Evolutionary conservation across 1,140 invertebrate genomes (phyloP).

Genomic region (Eumaeus atala): DNA sequence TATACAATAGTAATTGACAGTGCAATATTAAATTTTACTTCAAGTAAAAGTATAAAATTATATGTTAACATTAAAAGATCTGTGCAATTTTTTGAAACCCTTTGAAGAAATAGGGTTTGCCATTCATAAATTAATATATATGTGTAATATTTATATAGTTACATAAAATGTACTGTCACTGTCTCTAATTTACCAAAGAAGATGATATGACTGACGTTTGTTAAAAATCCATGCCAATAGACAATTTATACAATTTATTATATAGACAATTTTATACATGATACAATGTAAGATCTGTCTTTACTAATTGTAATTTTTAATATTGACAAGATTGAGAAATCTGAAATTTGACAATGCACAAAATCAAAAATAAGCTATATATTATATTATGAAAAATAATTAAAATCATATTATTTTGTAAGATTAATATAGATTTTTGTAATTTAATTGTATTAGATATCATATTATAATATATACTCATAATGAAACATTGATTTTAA

Average conservation of each 20-base stretch:
- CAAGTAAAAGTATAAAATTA: constrained; percentile 60
- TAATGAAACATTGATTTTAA: background rate
- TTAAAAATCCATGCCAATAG: constrained; percentile 28
- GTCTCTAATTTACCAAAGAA: constrained; percentile 58
- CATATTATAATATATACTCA: constrained; percentile 12
- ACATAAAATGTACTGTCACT: constrained; percentile 28
- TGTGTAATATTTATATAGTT: constrained; percentile 29
- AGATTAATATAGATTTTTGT: constrained; percentile 25
- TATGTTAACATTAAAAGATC: constrained; percentile 40
- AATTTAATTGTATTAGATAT: constrained; percentile 24
- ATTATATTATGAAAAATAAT: constrained; percentile 11
- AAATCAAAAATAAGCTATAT: constrained; percentile 50
- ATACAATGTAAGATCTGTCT: constrained; percentile 28
- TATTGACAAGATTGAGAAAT: constrained; percentile 30
- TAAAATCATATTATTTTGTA: constrained; percentile 25
- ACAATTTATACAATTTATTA: constrained; percentile 20
- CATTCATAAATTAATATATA: constrained; percentile 34
- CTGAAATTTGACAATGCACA: constrained; percentile 56
- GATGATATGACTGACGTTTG: constrained; percentile 45
- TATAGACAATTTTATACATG: constrained; percentile 20
- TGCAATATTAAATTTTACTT: constrained; percentile 70
- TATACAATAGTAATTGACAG: constrained; percentile 52
- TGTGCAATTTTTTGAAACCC: constrained; percentile 61
- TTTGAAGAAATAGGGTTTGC: constrained; percentile 33
- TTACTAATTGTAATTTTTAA: constrained; percentile 25